Evolutionary conservation across 2,113 vertebrate genomes (phyloP).

Genomic region (Phocoena phocoena): DNA sequence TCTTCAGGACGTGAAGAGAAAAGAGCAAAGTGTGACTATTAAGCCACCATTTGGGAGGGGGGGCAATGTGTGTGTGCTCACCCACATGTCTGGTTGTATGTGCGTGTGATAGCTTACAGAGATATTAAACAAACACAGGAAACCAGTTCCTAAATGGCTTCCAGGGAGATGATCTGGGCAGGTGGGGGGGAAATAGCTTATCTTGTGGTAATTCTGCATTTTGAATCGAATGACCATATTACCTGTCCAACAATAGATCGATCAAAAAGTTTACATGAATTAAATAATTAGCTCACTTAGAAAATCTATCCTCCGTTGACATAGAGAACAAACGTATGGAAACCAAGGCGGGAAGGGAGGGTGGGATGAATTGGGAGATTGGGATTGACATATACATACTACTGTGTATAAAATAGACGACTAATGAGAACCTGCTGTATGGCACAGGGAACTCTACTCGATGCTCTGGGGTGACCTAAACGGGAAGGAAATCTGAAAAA

Average conservation of each 20-base stretch:
- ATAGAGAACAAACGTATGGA: too few relatives aligned
- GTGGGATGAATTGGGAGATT: too few relatives aligned
- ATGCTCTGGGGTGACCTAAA: too few relatives aligned
- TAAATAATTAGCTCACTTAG: background rate
- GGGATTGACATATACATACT: too few relatives aligned
- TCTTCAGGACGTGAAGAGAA: background rate
- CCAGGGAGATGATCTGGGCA: background rate
- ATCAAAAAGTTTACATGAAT: background rate
- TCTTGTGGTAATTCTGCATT: background rate
- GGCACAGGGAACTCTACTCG: too few relatives aligned
- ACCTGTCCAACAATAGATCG: background rate
- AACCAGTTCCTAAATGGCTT: background rate
- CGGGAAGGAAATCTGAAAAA: too few relatives aligned
- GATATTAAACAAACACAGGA: background rate
- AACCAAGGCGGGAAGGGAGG: too few relatives aligned
- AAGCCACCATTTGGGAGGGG: background rate
- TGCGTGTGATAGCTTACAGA: background rate
- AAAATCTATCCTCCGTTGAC: background rate
- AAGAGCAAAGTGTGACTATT: background rate
- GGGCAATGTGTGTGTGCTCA: too few relatives aligned
- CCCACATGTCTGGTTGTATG: fast-evolving
- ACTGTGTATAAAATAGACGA: too few relatives aligned
- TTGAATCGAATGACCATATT: background rate
- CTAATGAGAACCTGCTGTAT: too few relatives aligned
- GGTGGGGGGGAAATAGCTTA: background rate